Base-by-base conservation (phyloP, 2,888 invertebrate species). In the Malthinus seriepunctatus region DNA sequence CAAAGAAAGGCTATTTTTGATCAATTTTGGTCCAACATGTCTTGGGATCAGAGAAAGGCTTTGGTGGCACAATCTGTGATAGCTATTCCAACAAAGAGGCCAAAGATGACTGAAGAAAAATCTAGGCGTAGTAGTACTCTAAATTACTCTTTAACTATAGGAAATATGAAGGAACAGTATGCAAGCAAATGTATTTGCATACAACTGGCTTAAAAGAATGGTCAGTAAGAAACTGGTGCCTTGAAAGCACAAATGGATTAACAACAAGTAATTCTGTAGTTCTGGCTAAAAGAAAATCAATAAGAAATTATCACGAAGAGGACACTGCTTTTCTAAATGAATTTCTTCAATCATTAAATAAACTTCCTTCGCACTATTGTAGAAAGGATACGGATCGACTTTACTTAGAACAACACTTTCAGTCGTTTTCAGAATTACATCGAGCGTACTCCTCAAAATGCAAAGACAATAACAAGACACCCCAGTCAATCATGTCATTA, bases 141-240 rank as follows among this genome's bases (percentile, higher is more conserved):
- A 23, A 9, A 38, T 2, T 50, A 50, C 5, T 50, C 12, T 39
- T 12, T 50, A 39, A 39, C 32, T 8, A 7, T 50, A 32, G 10
- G 32, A 7, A 31, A 50, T 39, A 1, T 5, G 12, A 38, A 31
- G 9, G 37, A 32, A 32, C 50, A 39, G 49, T 49, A 6, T 38
- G 49, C 11, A 49, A 49, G 35, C 15, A 23, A 37, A 49, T 23
- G 49, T 37, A 38, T 11, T 38, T 49, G 11, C 1, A 10, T 23
- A 49, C 49, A 6, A n/a, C 38, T 11, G 38, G 31, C 1, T n/a
- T 49, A 38, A 49, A 49, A 1, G 49, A 49, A 12, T 49, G 49
- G 38, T 38, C 38, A 38, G 32, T 49, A 10, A 15, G 23, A 3
- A 49, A 38, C 14, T 49, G 49, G 49, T 38, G 49, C 31, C 3